phyloP scores from a whole-genome alignment of 2,888 invertebrate genomes.

The Harpagoxenus sublaevis region DNA sequence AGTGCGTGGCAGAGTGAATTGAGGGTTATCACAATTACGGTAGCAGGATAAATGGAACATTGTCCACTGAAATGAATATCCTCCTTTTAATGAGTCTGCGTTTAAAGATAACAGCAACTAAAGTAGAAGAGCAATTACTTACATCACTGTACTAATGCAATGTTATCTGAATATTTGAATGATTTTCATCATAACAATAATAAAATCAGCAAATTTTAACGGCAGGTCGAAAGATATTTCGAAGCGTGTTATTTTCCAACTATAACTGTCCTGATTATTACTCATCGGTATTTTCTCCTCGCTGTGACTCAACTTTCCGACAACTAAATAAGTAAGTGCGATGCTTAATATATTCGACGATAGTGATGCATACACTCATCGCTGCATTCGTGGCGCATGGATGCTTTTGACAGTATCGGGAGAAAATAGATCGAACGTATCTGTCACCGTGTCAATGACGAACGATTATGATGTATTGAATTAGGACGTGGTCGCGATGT shows the following conservation, averaged over 20 bases:
- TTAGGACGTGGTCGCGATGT: slow-evolving; percentile 4
- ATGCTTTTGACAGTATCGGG: background rate
- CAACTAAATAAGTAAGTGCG: slow-evolving; percentile 62
- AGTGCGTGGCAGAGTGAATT: slow-evolving; percentile 3
- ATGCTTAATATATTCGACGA: slow-evolving; percentile 66
- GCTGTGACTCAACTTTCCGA: slow-evolving; percentile 56
- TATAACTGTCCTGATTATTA: background rate
- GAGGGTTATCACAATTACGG: slow-evolving; percentile 28
- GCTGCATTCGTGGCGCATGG: background rate
- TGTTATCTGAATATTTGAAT: background rate
- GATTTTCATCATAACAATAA: background rate
- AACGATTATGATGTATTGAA: slow-evolving; percentile 24
- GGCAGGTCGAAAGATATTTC: background rate
- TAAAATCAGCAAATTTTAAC: background rate
- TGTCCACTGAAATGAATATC: slow-evolving; percentile 27
- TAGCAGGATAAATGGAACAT: slow-evolving; percentile 8
- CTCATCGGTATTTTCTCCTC: background rate
- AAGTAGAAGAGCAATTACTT: background rate
- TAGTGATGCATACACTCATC: slow-evolving; percentile 34
- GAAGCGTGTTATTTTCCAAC: background rate
- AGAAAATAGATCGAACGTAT: slow-evolving; percentile 29
- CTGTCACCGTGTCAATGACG: slow-evolving; percentile 1
- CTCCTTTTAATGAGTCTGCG: slow-evolving; percentile 5
- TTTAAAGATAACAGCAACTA: background rate
- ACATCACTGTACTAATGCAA: background rate